These are phyloP conservation scores for Phrynocephalus guinanensis DNA, from an alignment of 2,797 vertebrate species.

Conservation along the genomic window DNA sequence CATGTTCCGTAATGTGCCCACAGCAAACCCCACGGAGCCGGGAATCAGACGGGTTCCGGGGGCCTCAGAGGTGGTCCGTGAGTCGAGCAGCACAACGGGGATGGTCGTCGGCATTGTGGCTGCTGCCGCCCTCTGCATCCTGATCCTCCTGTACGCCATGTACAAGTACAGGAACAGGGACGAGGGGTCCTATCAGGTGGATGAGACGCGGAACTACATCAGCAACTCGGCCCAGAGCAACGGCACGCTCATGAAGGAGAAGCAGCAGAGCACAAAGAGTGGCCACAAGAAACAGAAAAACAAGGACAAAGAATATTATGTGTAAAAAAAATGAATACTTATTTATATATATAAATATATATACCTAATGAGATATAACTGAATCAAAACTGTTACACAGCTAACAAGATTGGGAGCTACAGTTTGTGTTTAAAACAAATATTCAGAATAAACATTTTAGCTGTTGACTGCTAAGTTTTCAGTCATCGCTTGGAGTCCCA, in stretches of 20 bases:
- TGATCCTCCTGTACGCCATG: constrained; percentile 99
- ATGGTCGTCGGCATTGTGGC: constrained; percentile 99
- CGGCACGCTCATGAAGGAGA: constrained; percentile 96
- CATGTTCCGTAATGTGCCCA: constrained; percentile 99
- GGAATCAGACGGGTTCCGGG: constrained; percentile 98
- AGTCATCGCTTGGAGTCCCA: constrained; percentile 81
- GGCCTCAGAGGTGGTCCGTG: constrained; percentile 99
- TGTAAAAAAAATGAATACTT: constrained; percentile 83
- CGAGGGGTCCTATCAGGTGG: constrained; percentile 99
- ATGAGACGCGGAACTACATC: constrained; percentile 99
- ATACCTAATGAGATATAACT: constrained; percentile 72
- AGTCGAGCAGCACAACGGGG: constrained; percentile 99
- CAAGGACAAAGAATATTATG: constrained; percentile 99
- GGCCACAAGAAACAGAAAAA: constrained; percentile 98
- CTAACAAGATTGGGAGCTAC: constrained; percentile 70
- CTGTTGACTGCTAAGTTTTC: constrained; percentile 76
- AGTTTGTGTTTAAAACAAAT: constrained; percentile 70
- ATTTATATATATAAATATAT: constrained; percentile 74
- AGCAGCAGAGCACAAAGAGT: constrained; percentile 90
- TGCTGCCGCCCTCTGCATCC: constrained; percentile 99
- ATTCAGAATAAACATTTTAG: constrained; percentile 70
- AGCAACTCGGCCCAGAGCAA: constrained; percentile 99
- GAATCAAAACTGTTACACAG: constrained; percentile 69
- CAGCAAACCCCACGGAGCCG: constrained; percentile 99
- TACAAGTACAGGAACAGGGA: constrained; percentile 99